A percentile compares a stretch with the other conserved stretches of the same genome.
Conservation (phyloP, 2,888 invertebrate species). For the Lypha dubia region DNA sequence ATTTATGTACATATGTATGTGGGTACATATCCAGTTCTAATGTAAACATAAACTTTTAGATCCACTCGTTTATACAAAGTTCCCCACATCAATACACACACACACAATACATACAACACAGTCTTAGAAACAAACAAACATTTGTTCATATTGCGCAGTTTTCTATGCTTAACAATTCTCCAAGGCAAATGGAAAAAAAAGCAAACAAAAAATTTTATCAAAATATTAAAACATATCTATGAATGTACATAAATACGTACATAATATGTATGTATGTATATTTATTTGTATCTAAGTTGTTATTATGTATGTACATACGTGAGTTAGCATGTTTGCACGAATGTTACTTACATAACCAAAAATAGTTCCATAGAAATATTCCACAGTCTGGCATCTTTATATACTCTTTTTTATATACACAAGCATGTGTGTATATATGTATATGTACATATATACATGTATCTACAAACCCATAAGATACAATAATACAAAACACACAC, state of each 20-base stretch:
- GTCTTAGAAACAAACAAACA: slow-evolving; percentile 19
- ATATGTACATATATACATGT: neutral
- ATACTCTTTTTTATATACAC: neutral
- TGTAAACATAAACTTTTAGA: slow-evolving; percentile 9
- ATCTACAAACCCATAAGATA: neutral
- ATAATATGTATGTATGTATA: slow-evolving; percentile 10
- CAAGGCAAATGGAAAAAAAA: slow-evolving; percentile 36
- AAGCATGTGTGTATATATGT: neutral
- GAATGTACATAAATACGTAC: slow-evolving; percentile 3
- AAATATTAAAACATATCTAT: slow-evolving; percentile 44
- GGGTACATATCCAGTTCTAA: no score
- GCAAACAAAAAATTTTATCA: slow-evolving; percentile 17
- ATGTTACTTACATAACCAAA: neutral
- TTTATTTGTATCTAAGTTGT: no score
- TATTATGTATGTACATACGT: neutral
- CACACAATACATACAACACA: neutral
- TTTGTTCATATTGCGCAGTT: slow-evolving; percentile 67
- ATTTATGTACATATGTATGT: no score
- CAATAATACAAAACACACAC: neutral
- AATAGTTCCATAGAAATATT: slow-evolving; percentile 5
- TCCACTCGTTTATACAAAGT: neutral
- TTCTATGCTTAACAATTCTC: slow-evolving; percentile 37
- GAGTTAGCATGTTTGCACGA: neutral
- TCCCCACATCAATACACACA: neutral
- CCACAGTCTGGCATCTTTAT: neutral